Conservation (phyloP, 2,888 invertebrate species). For the Aproaerema taeniolella region DNA sequence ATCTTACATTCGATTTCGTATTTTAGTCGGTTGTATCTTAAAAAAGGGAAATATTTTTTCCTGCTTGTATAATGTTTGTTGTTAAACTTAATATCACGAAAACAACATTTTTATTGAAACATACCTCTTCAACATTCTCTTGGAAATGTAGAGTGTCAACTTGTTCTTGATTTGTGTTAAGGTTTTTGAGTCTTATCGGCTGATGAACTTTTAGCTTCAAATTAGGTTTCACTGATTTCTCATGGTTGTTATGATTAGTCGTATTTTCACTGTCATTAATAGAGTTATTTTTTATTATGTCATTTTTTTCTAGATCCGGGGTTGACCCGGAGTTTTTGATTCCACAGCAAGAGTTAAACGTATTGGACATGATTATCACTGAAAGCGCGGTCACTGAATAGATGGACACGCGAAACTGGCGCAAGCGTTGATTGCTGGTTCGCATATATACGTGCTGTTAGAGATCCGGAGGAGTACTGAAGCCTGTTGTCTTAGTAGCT, state of each 20-base stretch:
- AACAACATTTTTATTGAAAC: neutral
- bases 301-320: constrained; percentile 33
- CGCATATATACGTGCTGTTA: constrained; percentile 53
- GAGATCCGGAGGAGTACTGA: constrained; percentile 43
- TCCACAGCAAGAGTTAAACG: constrained; percentile 35
- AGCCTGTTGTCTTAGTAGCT: constrained; percentile 34
- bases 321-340: constrained; percentile 29
- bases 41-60: neutral
- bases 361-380: constrained; percentile 31
- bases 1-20: no score
- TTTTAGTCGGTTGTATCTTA: neutral
- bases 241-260: constrained; percentile 28
- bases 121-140: no score
- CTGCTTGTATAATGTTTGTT: neutral
- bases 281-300: no score
- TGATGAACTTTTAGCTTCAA: constrained; percentile 54
- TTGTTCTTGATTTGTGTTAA: no score
- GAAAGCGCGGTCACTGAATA: constrained; percentile 14
- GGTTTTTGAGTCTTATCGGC: constrained; percentile 54
- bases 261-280: constrained; percentile 45
- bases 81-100: neutral
- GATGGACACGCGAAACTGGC: constrained; percentile 31
- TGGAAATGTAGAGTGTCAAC: constrained; percentile 51
- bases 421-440: constrained; percentile 33
- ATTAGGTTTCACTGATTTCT: constrained; percentile 46